Base-by-base conservation (phyloP, 2,888 invertebrate genomes). In the Darwinula stevensoni region DNA sequence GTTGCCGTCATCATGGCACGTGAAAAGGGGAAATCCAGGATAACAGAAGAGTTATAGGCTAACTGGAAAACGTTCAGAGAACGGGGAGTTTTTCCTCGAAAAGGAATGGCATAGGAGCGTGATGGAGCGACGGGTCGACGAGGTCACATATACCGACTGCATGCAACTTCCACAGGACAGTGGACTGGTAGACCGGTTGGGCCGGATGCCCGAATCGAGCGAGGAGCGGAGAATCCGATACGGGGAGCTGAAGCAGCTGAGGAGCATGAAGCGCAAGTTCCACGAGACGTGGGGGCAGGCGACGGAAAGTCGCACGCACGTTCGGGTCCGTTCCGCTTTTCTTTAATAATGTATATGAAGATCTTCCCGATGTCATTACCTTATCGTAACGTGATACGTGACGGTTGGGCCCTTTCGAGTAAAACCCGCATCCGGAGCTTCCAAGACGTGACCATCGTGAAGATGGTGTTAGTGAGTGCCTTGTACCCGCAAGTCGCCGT, bases 401-500 rank as follows among this genome's bases (percentile, higher is more conserved):
- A 22, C 22, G 31, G n/a, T n/a, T n/a, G 45, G 43, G 57, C 59
- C 47, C 51, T 73, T 31, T 51, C 70, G 4, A 55, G 58, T 16
- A 65, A 67, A 22, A 59, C 66, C 2, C 61, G 62, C 28, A 60
- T 66, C 0, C 61, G 61, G 22, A 65, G 62, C 38, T 61, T 63
- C 42, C 62, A 63, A 41, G 71, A 73, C 44, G 47, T 73, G 12
- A 58, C 62, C 35, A 58, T 72, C 49, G 46, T 73, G 12, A 75
- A 74, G 48, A 51, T 76, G 27, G 75, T 94, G 35, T 53, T 97
- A 14, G 73, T 76, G 40, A 71, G 80, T 51, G 88, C 91, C 0
- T 57, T 97, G 32, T 94, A 91, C 50, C 94, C 94, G 0, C 86
- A 94, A 56, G 63, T 86, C 35, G 80, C 88, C 1, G 65, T 84